Percentiles rank a stretch among this genome's conserved stretches.
These are phyloP conservation scores for Narcine bancroftii DNA, from an alignment of 2,113 vertebrate species.

Conservation along the genomic window DNA sequence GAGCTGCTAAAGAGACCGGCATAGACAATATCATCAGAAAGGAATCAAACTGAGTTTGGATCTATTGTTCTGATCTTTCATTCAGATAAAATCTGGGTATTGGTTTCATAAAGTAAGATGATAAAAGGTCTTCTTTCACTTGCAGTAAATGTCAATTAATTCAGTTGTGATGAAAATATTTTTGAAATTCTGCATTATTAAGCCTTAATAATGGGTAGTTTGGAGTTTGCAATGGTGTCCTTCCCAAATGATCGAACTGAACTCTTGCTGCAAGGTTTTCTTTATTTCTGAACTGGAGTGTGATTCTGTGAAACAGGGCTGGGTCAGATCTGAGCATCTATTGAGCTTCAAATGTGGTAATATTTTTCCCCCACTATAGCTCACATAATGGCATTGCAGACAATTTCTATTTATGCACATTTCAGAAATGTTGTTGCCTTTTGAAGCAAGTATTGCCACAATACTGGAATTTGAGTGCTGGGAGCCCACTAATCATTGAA, in stretches of 20 bases:
- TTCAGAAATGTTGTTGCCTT: neutral
- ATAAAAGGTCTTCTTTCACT: neutral
- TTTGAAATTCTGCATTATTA: neutral
- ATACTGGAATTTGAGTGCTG: neutral
- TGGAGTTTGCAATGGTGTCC: neutral
- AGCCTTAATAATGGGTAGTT: neutral
- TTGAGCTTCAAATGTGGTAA: neutral
- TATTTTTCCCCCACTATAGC: neutral
- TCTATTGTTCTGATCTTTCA: neutral
- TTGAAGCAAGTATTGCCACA: neutral
- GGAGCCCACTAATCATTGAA: too few relatives aligned
- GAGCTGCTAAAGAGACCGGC: neutral
- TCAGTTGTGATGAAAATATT: neutral
- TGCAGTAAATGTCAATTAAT: neutral
- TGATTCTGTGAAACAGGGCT: neutral
- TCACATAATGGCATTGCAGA: neutral
- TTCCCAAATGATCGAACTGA: neutral
- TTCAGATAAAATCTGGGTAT: conserved; percentile 18
- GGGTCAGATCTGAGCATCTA: neutral
- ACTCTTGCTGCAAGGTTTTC: neutral
- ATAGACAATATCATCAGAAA: neutral
- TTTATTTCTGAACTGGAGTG: neutral
- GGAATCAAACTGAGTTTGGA: neutral
- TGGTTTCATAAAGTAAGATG: neutral
- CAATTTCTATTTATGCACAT: neutral